Conservation (phyloP, 1,140 invertebrate species). For the Drosophila pseudoobscura region DNA sequence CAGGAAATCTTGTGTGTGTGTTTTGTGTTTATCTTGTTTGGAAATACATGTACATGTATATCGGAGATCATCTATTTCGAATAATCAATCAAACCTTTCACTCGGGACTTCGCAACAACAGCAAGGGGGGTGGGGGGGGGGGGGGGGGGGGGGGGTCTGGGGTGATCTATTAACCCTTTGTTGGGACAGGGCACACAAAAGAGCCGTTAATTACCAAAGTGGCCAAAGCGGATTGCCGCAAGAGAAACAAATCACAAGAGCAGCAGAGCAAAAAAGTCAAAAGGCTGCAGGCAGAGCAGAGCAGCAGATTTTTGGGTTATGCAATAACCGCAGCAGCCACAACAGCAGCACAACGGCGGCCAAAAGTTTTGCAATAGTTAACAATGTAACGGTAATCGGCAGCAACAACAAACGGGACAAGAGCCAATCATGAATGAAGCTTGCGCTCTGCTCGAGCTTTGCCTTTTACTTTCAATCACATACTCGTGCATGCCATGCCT, state of each 20-base stretch:
- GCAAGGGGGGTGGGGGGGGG: not conserved
- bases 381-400: slow-evolving; percentile 75
- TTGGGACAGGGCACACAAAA: slow-evolving; percentile 17
- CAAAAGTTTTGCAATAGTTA: slow-evolving; percentile 76
- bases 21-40: slow-evolving; percentile 21
- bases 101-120: slow-evolving; percentile 21
- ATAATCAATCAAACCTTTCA: slow-evolving; percentile 43
- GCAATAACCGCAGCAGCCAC: slow-evolving; percentile 39
- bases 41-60: not conserved
- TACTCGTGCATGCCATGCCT: slow-evolving; percentile 20
- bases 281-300: slow-evolving; percentile 5
- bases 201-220: slow-evolving; percentile 42
- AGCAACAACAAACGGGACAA: slow-evolving; percentile 33
- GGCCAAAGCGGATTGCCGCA: slow-evolving; percentile 10
- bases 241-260: slow-evolving; percentile 1
- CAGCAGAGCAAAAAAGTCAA: slow-evolving; percentile 5
- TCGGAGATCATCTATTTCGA: not conserved
- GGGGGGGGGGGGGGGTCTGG: not conserved
- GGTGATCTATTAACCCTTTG: slow-evolving; percentile 34
- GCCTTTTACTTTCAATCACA: slow-evolving; percentile 82
- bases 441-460: slow-evolving; percentile 70
- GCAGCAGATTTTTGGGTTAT: slow-evolving; percentile 39
- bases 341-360: slow-evolving; percentile 12
- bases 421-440: slow-evolving; percentile 75
- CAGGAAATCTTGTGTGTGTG: slow-evolving; percentile 10